Evolutionary conservation across 2,888 invertebrate species (phyloP), one percentile per base, ranked within the genome.

Genomic region (Conomelus anceps): DNA sequence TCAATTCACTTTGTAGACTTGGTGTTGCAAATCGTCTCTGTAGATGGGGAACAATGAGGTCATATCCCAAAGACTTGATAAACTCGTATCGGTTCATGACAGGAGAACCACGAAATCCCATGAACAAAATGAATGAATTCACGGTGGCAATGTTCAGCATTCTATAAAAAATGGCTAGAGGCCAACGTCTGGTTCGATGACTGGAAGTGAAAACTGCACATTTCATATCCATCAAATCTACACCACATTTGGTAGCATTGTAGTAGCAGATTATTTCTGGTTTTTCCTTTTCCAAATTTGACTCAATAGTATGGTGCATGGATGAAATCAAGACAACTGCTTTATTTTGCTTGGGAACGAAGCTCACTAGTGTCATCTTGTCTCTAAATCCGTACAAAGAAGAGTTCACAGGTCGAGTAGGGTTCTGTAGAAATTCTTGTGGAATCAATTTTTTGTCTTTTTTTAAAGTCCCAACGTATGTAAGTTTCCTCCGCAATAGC

Each of bases 121-220:
- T 85, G 63, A 88, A 88, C 22, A 89, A 22, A 85, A 88, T 89
- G 20, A 86, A 89, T 20, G 29, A 6, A 86, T 89, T 88, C n/a
- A 88, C 63, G 17, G 23, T 23, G n/a, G 34, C 85, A 29, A 89
- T 41, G 63, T 88, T 89, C 41, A 89, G 23, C 6, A 88, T 4
- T 24, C 88, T 34, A 22, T 89, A 89, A 86, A 89, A 89, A 7
- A 89, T 22, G 1, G 86, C 89, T 22, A 89, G 13, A 7, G 87
- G 89, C 89, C 89, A 89, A n/a, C 87, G 86, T 23, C 86, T 87
- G 85, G 91, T 91, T 85, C 89, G 90, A 87, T 91, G 87, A 85
- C 91, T 90, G 17, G 90, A 90, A 23, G 90, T 90, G 88, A 91
- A 91, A 6, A 88, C 85, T 11, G 88, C 85, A 24, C 88, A 88